Conservation (phyloP, 2,113 vertebrate genomes). For the Hymenochirus boettgeri region DNA sequence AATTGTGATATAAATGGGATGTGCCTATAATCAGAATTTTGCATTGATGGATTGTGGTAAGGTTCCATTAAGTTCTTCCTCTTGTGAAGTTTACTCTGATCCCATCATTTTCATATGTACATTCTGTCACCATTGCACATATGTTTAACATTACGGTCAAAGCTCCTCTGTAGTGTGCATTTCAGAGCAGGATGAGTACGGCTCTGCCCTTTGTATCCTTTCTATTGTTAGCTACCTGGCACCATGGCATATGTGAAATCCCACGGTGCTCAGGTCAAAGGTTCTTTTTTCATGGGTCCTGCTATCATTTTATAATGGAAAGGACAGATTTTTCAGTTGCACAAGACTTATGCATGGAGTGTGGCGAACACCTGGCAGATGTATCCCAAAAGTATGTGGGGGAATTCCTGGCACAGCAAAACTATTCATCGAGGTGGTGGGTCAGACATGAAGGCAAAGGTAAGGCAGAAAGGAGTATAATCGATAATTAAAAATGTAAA, state of each 20-base stretch:
- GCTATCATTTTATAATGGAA: slow-evolving; percentile 52
- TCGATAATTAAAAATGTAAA: background rate
- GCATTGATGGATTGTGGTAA: slow-evolving; percentile 9
- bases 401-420: slow-evolving; percentile 44
- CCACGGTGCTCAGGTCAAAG: background rate
- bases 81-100: background rate
- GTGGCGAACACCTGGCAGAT: slow-evolving; percentile 55
- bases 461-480: slow-evolving; percentile 1
- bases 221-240: slow-evolving; percentile 49
- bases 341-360: slow-evolving; percentile 46
- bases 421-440: slow-evolving; percentile 57
- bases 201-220: slow-evolving; percentile 36
- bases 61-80: background rate
- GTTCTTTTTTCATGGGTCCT: slow-evolving; percentile 40
- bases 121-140: background rate
- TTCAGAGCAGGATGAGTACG: slow-evolving; percentile 42
- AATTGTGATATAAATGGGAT: background rate
- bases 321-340: slow-evolving; percentile 53
- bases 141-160: slow-evolving; percentile 11
- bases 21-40: no score
- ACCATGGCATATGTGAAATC: background rate
- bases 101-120: slow-evolving; percentile 31
- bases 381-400: slow-evolving; percentile 36
- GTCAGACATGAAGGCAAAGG: slow-evolving; percentile 42
- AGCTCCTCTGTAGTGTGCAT: background rate